Base-by-base conservation (phyloP, 1,140 invertebrate genomes). In the Triops longicaudatus region DNA sequence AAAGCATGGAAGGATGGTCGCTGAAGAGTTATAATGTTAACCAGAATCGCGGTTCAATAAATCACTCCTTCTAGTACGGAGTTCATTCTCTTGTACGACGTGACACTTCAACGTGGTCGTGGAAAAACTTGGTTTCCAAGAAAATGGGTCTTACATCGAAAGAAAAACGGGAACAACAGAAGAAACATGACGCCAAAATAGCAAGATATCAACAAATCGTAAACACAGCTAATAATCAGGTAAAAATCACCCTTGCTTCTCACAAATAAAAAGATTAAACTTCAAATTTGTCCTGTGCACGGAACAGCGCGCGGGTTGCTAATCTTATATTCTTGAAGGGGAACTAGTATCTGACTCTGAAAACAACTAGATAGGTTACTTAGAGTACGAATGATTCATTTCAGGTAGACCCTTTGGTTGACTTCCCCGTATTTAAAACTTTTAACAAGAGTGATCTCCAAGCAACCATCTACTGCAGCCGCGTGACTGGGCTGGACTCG, bases 391-490 rank as follows among this genome's bases (percentile, higher is more conserved):
- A 75, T 22, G 27, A 41, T 74, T 37, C 50, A n/a, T 41, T 74
- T 14, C 42, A 81, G 81, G 73, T 76, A n/a, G 79, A 82, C 75
- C 82, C 81, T 31, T 73, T 82, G 37, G 41, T 83, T 11, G 37
- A 77, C n/a, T 78, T 82, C n/a, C 71, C 78, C 42, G 75, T 80
- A 0, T 85, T 83, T 74, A 77, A 83, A 42, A 82, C 80, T n/a
- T 86, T 83, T 78, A 78, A 78, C 14, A 80, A 81, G 71, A 82
- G 84, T 79, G 83, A 81, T 41, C 76, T 83, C 26, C 80, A 77
- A 22, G 79, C 87, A 17, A 80, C 81, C 11, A 79, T 90, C 10
- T 81, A 81, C 63, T 88, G 86, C 50, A 80, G 82, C 26, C 83
- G 80, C 80, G 86, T 86, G 1, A 81, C 75, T 72, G 80, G 87